phyloP scores from a whole-genome alignment of 2,888 invertebrate genomes.

The Lithophane semibrunnea region DNA sequence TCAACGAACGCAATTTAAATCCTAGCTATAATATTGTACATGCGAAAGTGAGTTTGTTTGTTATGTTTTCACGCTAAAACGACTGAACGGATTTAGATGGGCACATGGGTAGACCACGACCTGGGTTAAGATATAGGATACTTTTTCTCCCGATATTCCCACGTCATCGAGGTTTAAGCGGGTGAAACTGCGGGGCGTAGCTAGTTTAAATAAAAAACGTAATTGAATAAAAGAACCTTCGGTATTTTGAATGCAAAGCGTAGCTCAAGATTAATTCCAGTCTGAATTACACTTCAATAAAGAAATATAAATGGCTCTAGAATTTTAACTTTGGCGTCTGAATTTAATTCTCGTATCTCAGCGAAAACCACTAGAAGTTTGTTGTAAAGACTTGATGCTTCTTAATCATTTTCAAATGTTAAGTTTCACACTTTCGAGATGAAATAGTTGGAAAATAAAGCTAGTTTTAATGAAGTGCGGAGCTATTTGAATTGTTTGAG shows the following conservation, averaged over 20 bases:
- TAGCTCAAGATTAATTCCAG: constrained; percentile 33
- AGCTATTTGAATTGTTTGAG: constrained; percentile 42
- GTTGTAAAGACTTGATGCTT: constrained; percentile 34
- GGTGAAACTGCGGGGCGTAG: too few species aligned
- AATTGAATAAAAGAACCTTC: constrained; percentile 17
- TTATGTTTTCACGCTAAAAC: too few species aligned
- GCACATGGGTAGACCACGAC: too few species aligned
- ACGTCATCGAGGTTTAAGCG: too few species aligned
- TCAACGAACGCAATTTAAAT: constrained; percentile 18
- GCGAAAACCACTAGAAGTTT: constrained; percentile 46
- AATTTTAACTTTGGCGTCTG: constrained; percentile 41
- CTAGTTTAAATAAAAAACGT: constrained; percentile 30
- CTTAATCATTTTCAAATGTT: constrained; percentile 59
- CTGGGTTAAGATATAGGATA: too few species aligned
- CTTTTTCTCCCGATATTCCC: too few species aligned
- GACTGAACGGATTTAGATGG: too few species aligned
- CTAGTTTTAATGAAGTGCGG: constrained; percentile 27
- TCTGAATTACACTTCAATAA: constrained; percentile 30
- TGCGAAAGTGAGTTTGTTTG: too few species aligned
- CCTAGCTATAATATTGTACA: too few species aligned
- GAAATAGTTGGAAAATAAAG: constrained; percentile 43
- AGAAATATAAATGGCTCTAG: constrained; percentile 27
- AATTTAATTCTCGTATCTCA: constrained; percentile 36
- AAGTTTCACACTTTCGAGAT: constrained; percentile 51
- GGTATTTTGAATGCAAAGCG: constrained; percentile 22